Evolutionary conservation across 2,888 invertebrate genomes (phyloP).

Genomic region (Folsomia candida): DNA sequence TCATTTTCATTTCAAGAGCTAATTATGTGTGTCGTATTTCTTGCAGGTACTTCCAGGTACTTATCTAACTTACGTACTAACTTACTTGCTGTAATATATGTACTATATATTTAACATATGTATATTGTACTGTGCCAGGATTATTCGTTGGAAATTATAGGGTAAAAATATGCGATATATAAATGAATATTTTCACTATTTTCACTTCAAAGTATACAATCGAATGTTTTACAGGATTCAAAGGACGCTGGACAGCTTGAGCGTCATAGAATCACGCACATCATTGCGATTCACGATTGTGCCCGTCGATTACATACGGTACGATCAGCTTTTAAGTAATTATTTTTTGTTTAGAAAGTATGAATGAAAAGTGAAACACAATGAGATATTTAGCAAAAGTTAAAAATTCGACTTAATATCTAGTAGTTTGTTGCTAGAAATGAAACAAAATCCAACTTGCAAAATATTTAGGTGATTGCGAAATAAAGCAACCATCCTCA

Average conservation of each 20-base stretch:
- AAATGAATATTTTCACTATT: too few species aligned
- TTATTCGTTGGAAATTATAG: constrained; percentile 93
- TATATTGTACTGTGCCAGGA: too few species aligned
- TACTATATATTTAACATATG: too few species aligned
- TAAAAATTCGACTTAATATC: constrained; percentile 16
- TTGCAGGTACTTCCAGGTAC: constrained; percentile 69
- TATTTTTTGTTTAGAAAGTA: too few species aligned
- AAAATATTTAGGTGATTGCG: too few species aligned
- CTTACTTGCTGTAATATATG: too few species aligned
- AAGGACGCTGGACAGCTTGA: constrained; percentile 86
- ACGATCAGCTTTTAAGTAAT: constrained; percentile 56
- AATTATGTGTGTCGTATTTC: constrained; percentile 26
- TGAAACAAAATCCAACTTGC: too few species aligned
- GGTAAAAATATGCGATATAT: constrained; percentile 41
- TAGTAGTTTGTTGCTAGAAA: too few species aligned
- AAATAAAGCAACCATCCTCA: too few species aligned
- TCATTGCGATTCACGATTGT: constrained; percentile 92
- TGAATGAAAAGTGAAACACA: constrained; percentile 6
- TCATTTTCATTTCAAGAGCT: neutral
- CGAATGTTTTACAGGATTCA: constrained; percentile 76
- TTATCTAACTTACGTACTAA: too few species aligned
- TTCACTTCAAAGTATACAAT: too few species aligned
- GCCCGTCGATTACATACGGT: constrained; percentile 82
- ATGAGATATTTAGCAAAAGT: neutral
- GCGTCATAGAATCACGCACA: constrained; percentile 88